Conservation (phyloP, 2,888 invertebrate species). For the Mythimna lalbum region DNA sequence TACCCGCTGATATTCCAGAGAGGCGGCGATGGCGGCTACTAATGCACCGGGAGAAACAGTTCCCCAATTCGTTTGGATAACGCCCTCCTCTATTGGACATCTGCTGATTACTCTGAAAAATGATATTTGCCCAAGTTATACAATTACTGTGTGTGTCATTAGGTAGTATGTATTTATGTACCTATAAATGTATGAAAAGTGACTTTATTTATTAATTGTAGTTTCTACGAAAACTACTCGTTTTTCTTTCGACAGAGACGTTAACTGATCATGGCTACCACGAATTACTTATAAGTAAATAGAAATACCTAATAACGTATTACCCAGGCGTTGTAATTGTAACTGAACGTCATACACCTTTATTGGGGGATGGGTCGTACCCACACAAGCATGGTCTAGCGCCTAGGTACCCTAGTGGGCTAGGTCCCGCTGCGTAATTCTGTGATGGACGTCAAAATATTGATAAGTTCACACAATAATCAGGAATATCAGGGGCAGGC, state of each 20-base stretch:
- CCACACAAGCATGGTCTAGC: no score
- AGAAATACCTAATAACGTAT: no score
- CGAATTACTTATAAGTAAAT: no score
- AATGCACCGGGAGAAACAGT: constrained; percentile 91
- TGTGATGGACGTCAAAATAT: no score
- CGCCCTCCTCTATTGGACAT: constrained; percentile 93
- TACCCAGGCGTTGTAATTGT: background rate
- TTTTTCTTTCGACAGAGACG: background rate
- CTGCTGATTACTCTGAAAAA: constrained; percentile 82
- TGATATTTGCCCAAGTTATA: background rate
- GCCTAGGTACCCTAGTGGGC: no score
- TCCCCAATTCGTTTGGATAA: constrained; percentile 92
- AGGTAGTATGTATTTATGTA: background rate
- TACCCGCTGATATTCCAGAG: constrained; percentile 91
- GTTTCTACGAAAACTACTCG: background rate
- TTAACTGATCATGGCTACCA: background rate
- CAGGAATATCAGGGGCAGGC: no score
- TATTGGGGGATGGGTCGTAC: no score
- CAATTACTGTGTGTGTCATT: background rate
- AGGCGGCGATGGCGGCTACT: constrained; percentile 91
- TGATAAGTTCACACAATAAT: no score
- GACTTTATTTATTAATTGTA: background rate
- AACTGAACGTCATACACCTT: background rate
- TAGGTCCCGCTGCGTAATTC: no score
- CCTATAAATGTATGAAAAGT: background rate